Conservation (phyloP, 2,888 invertebrate genomes). For the Xiphydria camelus region DNA sequence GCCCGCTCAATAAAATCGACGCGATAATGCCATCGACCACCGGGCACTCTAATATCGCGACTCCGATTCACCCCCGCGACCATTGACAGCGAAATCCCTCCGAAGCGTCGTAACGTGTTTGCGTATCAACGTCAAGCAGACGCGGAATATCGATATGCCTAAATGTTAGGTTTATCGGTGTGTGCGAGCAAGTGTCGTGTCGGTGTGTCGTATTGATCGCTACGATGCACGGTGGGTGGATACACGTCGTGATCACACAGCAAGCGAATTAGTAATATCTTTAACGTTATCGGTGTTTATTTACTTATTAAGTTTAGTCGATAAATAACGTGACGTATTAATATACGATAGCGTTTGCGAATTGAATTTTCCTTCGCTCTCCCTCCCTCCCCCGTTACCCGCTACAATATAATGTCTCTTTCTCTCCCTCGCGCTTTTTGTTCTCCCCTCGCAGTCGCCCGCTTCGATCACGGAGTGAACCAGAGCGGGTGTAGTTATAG, state of each 20-base stretch:
- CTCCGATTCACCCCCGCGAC: too few species aligned
- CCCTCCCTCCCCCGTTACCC: not conserved
- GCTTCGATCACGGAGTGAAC: conserved; percentile 19
- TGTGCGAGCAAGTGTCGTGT: not conserved
- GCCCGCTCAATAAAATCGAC: too few species aligned
- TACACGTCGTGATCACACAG: conserved; percentile 34
- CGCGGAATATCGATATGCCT: too few species aligned
- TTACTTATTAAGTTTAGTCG: conserved; percentile 14
- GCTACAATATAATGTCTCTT: too few species aligned
- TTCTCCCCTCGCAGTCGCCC: conserved; percentile 1
- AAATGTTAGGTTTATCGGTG: too few species aligned
- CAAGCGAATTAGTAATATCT: conserved; percentile 34
- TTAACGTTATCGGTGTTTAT: conserved; percentile 27
- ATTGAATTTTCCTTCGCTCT: conserved; percentile 2
- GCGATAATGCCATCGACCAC: too few species aligned
- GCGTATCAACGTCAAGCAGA: too few species aligned
- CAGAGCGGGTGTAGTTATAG: conserved; percentile 16
- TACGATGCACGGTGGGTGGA: conserved; percentile 30
- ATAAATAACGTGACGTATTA: conserved; percentile 16
- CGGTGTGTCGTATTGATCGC: conserved; percentile 10
- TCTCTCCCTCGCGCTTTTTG: not conserved
- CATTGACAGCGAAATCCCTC: too few species aligned
- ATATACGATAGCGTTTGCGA: conserved; percentile 11
- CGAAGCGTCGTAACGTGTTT: too few species aligned
- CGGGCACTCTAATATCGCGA: too few species aligned